Conservation (phyloP, 2,113 vertebrate species). For the Carollia perspicillata region DNA sequence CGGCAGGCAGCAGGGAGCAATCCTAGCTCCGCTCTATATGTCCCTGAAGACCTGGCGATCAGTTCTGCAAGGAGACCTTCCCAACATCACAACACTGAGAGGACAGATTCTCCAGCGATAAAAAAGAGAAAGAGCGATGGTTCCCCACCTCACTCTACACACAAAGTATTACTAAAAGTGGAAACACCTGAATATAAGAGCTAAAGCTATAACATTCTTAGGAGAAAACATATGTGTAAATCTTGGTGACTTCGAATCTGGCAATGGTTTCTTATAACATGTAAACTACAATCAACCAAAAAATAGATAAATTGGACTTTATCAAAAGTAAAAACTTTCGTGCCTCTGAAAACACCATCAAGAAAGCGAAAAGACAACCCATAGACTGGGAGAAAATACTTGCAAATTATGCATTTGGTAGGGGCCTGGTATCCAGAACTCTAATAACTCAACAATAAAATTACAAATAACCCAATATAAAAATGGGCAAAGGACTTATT, state of each 20-base stretch:
- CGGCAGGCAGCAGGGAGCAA: background rate
- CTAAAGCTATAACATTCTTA: background rate
- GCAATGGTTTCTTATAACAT: background rate
- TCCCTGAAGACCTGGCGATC: background rate
- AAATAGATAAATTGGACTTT: background rate
- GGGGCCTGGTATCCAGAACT: background rate
- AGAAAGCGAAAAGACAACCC: background rate
- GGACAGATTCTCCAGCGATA: background rate
- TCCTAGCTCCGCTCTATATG: background rate
- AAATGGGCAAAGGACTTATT: slow-evolving; percentile 13
- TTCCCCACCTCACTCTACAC: background rate
- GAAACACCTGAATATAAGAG: background rate
- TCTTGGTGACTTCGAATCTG: background rate
- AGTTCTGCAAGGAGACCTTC: background rate
- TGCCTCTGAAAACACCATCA: background rate
- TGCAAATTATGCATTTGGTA: background rate
- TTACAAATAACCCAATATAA: background rate
- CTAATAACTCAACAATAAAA: background rate
- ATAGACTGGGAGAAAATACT: background rate
- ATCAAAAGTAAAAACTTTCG: background rate
- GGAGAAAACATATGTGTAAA: background rate
- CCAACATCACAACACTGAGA: background rate
- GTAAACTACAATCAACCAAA: background rate
- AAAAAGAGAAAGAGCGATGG: background rate
- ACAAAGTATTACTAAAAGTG: background rate